These are phyloP conservation scores for Sitta carolinensis DNA, from an alignment of 2,797 vertebrate species.

Conservation along the genomic window DNA sequence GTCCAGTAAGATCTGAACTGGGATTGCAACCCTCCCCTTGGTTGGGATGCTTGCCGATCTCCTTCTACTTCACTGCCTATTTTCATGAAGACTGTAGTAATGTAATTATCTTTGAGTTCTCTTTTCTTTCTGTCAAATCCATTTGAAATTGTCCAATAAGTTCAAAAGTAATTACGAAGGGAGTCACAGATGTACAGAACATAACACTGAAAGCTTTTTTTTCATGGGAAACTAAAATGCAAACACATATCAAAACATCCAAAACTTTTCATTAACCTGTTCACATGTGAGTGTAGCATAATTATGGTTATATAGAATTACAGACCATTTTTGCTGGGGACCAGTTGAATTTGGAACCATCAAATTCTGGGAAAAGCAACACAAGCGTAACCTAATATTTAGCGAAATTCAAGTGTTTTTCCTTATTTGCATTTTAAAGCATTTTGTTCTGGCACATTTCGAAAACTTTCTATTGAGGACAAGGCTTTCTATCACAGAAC, in stretches of 20 bases:
- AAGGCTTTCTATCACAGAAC: background rate
- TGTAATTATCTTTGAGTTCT: constrained; percentile 37
- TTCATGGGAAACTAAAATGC: background rate
- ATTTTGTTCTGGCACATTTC: background rate
- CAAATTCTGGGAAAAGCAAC: background rate
- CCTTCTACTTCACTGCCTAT: constrained; percentile 37
- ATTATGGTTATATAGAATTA: background rate
- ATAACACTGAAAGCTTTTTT: background rate
- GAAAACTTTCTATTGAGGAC: background rate
- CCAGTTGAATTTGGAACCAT: background rate
- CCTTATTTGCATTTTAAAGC: background rate
- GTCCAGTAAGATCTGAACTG: background rate
- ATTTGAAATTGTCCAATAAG: constrained; percentile 37
- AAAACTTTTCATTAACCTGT: background rate
- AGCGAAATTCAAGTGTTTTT: background rate
- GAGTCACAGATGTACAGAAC: background rate
- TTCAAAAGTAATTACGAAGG: constrained; percentile 41
- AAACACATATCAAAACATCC: background rate
- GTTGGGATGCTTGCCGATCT: background rate
- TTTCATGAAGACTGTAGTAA: constrained; percentile 37
- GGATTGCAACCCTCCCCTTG: background rate
- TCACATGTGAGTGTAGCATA: background rate
- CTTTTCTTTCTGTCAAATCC: constrained; percentile 43
- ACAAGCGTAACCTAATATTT: background rate
- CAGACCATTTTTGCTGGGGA: background rate